Base-by-base conservation (phyloP, 2,797 vertebrate species). In the Eulemur rubriventer region DNA sequence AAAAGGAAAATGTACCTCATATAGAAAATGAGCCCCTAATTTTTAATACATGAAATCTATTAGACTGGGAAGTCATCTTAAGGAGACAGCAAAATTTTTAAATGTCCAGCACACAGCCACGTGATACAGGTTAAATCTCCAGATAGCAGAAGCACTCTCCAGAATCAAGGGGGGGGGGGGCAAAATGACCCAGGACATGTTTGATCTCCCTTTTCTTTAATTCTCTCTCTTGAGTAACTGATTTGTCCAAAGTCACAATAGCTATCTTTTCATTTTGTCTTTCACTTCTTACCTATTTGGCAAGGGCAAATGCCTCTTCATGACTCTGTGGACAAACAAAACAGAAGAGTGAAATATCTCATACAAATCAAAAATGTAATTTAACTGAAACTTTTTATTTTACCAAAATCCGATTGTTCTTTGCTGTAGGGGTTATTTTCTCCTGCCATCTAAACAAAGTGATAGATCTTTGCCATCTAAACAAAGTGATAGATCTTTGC, bases 1-100 rank as follows among this genome's bases (percentile, higher is more conserved):
- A 89, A 96, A 96, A 93, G 67, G 30, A 73, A 96, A 86, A 89
- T 92, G 20, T 91, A 89, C 33, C 35, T 95, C 16, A 50, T 95
- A 89, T 92, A 86, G 65, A 95, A 86, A 94, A 67, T 91, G 84
- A 57, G 20, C 20, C 35, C 26, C 41, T n/a, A 80, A 55, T 90
- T 96, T 89, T 83, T 35, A 91, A 20, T 85, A n/a, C 17, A 79
- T 73, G n/a, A 72, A 96, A 72, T 82, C 24, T 59, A 61, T 91
- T 84, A 84, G 76, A 89, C 48, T 14, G 63, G 6, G 50, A 94
- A 72, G 9, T 91, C 89, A 76, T 94, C 63, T 57, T 57, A 91
- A 33, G 12, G 26, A 95, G 35, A 20, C 28, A 89, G 43, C 26
- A 83, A 80, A 83, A 88, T 81, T 14, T 78, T 76, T 89, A 55